phyloP scores from a whole-genome alignment of 2,888 invertebrate genomes.

The Tipula lateralis region DNA sequence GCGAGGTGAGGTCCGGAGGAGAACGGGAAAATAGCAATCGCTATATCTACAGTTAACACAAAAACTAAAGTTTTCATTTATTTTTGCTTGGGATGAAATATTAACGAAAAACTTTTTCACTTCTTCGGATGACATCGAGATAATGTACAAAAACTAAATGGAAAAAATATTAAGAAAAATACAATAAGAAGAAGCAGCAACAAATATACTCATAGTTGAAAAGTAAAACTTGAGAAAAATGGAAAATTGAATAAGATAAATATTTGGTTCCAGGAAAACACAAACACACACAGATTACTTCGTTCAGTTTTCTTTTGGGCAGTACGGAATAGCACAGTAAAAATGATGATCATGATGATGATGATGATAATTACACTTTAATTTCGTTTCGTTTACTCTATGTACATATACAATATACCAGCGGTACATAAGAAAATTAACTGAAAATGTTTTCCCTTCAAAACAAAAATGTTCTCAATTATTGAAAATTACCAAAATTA shows the following conservation, averaged over 20 bases:
- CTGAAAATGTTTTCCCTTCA: neutral
- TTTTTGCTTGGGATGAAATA: neutral
- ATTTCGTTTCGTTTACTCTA: neutral
- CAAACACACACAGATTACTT: neutral
- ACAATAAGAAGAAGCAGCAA: neutral
- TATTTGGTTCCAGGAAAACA: conserved; percentile 6
- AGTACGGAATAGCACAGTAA: neutral
- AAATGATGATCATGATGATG: no score
- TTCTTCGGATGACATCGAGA: neutral
- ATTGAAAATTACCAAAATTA: neutral
- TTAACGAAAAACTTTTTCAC: neutral
- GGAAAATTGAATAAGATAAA: neutral
- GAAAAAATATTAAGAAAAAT: neutral
- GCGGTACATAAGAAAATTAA: neutral
- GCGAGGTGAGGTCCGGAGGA: neutral
- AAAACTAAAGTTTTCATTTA: neutral
- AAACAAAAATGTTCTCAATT: neutral
- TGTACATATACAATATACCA: neutral
- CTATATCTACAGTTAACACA: neutral
- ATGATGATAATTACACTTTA: neutral
- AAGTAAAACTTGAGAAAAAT: neutral
- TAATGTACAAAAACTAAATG: neutral
- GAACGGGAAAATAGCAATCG: neutral
- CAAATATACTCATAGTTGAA: neutral
- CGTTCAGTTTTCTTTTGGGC: neutral